Evolutionary conservation across 2,797 vertebrate species (phyloP).

Genomic region (Myotis pilosus): DNA sequence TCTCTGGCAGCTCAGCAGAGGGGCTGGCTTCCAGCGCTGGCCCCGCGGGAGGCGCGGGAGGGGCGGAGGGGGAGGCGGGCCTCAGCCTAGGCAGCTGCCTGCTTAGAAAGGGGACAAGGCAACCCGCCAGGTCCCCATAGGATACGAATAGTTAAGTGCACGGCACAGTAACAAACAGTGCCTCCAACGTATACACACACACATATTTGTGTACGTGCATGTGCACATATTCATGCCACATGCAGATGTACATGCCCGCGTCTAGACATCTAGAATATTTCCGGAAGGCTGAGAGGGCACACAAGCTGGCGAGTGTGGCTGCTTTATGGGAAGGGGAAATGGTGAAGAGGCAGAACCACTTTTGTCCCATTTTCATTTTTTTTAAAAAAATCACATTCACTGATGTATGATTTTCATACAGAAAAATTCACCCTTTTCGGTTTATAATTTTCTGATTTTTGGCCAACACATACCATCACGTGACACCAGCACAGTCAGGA

Average conservation of each 20-base stretch:
- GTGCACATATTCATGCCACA: neutral
- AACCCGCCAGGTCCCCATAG: too few species aligned
- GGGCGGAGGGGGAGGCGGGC: too few species aligned
- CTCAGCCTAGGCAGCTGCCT: neutral
- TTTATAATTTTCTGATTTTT: neutral
- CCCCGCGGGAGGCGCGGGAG: too few species aligned
- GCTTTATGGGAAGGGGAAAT: neutral
- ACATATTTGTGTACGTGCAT: neutral
- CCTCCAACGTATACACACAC: neutral
- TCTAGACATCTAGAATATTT: neutral
- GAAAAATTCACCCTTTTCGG: neutral
- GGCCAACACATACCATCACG: neutral
- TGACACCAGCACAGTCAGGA: neutral
- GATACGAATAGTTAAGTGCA: neutral
- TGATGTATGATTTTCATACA: neutral
- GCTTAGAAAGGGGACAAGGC: neutral
- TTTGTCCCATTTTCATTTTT: neutral
- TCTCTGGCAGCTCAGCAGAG: neutral
- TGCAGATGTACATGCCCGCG: neutral
- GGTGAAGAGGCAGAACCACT: neutral
- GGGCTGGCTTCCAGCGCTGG: too few species aligned
- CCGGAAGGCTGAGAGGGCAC: neutral
- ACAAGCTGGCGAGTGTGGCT: neutral
- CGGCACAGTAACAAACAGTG: neutral
- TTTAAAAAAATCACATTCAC: neutral